These are phyloP conservation scores for Dyspetes luteomarginatus DNA, from an alignment of 2,888 invertebrate species.

Conservation along the genomic window DNA sequence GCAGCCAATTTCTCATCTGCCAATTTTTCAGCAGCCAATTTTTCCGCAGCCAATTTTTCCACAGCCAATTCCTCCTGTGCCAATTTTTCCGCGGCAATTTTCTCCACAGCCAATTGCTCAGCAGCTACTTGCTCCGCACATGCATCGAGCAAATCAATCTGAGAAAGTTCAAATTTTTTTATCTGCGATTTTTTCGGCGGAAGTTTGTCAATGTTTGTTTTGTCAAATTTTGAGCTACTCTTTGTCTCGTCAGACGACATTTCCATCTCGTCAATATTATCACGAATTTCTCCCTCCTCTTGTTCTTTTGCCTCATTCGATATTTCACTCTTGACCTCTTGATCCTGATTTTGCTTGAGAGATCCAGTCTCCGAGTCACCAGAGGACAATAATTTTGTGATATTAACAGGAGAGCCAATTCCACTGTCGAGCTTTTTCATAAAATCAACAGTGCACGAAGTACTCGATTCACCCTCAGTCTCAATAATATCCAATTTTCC, in stretches of 20 bases:
- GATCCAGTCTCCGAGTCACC: constrained; percentile 36
- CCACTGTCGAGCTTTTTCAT: constrained; percentile 50
- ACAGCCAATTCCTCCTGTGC: constrained; percentile 24
- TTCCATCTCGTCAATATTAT: constrained; percentile 38
- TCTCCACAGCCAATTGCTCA: constrained; percentile 50
- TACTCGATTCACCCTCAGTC: constrained; percentile 28
- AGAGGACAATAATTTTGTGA: constrained; percentile 45
- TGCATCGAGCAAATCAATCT: constrained; percentile 75
- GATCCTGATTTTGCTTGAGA: constrained; percentile 16
- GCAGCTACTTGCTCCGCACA: constrained; percentile 53
- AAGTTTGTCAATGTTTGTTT: constrained; percentile 70
- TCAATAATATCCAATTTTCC: constrained; percentile 26
- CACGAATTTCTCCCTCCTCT: background rate
- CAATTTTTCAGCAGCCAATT: constrained; percentile 19
- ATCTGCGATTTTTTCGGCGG: constrained; percentile 81
- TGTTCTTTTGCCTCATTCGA: constrained; percentile 1
- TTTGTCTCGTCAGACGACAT: constrained; percentile 40
- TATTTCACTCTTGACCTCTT: constrained; percentile 26
- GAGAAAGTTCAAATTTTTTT: constrained; percentile 81
- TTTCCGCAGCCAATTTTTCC: constrained; percentile 38
- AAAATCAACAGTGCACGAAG: constrained; percentile 29
- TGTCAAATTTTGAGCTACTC: constrained; percentile 51
- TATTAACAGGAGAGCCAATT: constrained; percentile 46
- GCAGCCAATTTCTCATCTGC: constrained; percentile 7
- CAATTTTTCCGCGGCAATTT: constrained; percentile 46